These are phyloP conservation scores for Electrona antarctica DNA, from an alignment of 2,113 vertebrate genomes.

Conservation along the genomic window DNA sequence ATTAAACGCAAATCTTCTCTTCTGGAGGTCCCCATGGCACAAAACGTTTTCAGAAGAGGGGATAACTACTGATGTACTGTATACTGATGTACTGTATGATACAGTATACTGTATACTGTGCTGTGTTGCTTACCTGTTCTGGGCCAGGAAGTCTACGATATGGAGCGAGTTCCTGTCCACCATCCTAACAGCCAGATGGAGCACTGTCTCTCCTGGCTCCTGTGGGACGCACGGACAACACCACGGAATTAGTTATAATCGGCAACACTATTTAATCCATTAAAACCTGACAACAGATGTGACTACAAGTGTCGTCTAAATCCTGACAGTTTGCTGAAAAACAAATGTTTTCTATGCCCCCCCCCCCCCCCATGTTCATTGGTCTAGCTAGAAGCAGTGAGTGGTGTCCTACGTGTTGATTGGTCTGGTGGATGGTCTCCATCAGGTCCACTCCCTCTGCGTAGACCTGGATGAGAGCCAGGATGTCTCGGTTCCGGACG, in stretches of 20 bases:
- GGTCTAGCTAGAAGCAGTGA: neutral
- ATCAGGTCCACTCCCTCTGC: conserved; percentile 92
- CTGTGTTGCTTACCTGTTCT: conserved; percentile 85
- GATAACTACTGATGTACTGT: neutral
- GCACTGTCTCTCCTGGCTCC: conserved; percentile 93
- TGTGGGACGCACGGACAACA: conserved; percentile 49
- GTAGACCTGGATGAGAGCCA: conserved; percentile 90
- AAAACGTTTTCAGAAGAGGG: too few species aligned
- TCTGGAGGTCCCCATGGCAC: too few species aligned
- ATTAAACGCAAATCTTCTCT: too few species aligned
- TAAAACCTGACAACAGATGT: too few species aligned
- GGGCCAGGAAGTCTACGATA: conserved; percentile 94
- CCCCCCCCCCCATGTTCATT: too few species aligned
- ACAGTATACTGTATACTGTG: neutral
- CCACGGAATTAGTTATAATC: neutral
- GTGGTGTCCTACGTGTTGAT: conserved; percentile 86
- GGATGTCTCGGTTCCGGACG: conserved; percentile 87
- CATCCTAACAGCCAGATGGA: conserved; percentile 93
- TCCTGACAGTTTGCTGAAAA: too few species aligned
- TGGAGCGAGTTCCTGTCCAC: conserved; percentile 96
- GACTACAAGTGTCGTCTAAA: too few species aligned
- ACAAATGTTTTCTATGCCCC: too few species aligned
- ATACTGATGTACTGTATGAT: neutral
- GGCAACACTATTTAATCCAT: too few species aligned
- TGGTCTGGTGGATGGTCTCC: conserved; percentile 85